Evolutionary conservation across 1,140 invertebrate genomes (phyloP).

Genomic region (Coptotermes formosanus): DNA sequence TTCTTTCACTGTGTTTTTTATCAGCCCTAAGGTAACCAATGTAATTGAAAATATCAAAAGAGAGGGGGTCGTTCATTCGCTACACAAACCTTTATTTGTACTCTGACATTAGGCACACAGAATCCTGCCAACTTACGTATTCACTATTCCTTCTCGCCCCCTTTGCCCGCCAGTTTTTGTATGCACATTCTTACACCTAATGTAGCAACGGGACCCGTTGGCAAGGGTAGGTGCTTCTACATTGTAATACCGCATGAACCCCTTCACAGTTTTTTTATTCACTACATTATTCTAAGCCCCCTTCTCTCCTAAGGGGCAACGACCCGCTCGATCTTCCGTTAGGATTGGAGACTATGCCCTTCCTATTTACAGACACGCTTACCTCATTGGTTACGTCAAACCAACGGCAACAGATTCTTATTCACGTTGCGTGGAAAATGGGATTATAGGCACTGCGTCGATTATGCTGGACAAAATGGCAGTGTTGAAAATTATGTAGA

Average conservation of each 20-base stretch:
- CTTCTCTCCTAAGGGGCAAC: background rate
- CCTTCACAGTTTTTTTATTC: constrained; percentile 20
- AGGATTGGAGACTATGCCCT: background rate
- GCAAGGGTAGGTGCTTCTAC: background rate
- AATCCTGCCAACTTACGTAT: constrained; percentile 22
- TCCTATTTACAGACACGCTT: background rate
- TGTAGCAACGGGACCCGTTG: constrained; percentile 8
- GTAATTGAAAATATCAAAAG: background rate
- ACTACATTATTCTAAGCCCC: background rate
- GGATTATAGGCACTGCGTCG: background rate
- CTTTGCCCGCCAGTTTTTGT: background rate
- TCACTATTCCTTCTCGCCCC: background rate
- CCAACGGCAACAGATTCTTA: background rate
- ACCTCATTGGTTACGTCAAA: constrained; percentile 7
- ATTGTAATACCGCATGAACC: constrained; percentile 14
- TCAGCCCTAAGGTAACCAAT: background rate
- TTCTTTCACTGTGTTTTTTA: background rate
- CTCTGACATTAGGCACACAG: constrained; percentile 21
- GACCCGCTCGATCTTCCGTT: background rate
- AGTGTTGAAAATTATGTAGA: background rate
- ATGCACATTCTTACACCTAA: background rate
- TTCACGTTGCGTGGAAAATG: background rate
- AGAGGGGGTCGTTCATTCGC: background rate
- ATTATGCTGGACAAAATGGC: background rate
- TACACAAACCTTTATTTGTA: constrained; percentile 28